Evolutionary conservation across 2,797 vertebrate genomes (phyloP), one percentile per base, ranked within the genome.

Genomic region (Cyprinodon diabolis): DNA sequence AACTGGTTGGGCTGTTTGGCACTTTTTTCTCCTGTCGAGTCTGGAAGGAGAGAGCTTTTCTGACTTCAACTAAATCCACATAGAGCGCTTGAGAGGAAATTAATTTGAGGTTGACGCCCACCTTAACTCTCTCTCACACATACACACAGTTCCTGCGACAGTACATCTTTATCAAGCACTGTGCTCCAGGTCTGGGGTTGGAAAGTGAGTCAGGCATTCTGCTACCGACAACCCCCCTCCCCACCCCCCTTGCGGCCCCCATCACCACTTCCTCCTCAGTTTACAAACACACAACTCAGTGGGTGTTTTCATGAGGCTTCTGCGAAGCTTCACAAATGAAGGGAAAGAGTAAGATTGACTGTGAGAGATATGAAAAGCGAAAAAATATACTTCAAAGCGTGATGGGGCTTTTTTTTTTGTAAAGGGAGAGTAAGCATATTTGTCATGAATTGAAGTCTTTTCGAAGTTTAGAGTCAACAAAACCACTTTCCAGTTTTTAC

Each of bases 161-260:
- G 45, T 35, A 52, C 43, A 30, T 70, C 74, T 68, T 60, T 54
- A 82, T 25, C 60, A 72, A 45, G 25, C 25, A 40, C 25, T 21
- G n/a, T 35, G 72, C 74, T 76, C 68, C 58, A 17, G 76, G 68
- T 72, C 76, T 84, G 68, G 80, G 86, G 87, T 83, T 86, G 91
- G 91, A 92, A 93, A 91, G 76, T 94, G 92, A 93, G 89, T 95
- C 93, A 94, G 77, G 81, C 75, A 82, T 83, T 79, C 81, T 89
- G 68, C 58, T 25, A 9, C 58, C 69, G 49, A 76, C 70, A 75
- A 70, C 51, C 73, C 19, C 14, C 40, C 66, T 43, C 30, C 60
- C 25, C 43, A 14, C 47, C 73, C 2, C n/a, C 5, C 79, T 65
- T 1, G 21, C 70, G 1, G 69, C 80, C 78, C 86, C 81, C 74